Conservation (phyloP, 2,113 vertebrate species). For the Alligator sinensis region DNA sequence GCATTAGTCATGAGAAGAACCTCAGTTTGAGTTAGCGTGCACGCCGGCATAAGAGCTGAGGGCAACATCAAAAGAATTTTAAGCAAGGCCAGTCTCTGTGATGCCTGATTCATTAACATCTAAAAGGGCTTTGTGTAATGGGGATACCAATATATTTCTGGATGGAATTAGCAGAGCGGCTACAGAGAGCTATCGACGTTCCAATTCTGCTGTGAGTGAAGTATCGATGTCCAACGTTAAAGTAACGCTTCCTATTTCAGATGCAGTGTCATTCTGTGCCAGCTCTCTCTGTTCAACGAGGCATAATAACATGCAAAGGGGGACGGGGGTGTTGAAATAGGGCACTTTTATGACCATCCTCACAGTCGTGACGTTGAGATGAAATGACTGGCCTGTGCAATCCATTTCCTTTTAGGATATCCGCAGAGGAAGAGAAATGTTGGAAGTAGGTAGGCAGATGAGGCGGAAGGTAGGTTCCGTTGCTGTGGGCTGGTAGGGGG, state of each 20-base stretch:
- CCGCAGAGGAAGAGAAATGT: background rate
- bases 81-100: background rate
- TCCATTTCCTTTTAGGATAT: background rate
- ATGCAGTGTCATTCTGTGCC: background rate
- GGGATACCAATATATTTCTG: background rate
- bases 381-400: background rate
- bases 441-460: background rate
- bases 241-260: background rate
- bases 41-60: background rate
- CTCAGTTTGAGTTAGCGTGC: background rate
- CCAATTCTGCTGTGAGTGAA: background rate
- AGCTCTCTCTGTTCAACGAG: background rate
- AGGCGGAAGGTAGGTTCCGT: background rate
- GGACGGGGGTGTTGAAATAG: background rate
- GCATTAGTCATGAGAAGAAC: background rate
- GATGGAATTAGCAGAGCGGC: background rate
- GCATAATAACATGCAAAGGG: background rate
- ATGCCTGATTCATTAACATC: background rate
- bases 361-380: background rate
- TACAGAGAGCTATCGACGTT: background rate
- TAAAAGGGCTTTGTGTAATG: background rate
- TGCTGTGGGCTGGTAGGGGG: background rate
- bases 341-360: background rate
- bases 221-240: accelerated
- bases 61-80: background rate